Conservation (phyloP, 1,140 invertebrate genomes). For the Odontomachus brunneus region DNA sequence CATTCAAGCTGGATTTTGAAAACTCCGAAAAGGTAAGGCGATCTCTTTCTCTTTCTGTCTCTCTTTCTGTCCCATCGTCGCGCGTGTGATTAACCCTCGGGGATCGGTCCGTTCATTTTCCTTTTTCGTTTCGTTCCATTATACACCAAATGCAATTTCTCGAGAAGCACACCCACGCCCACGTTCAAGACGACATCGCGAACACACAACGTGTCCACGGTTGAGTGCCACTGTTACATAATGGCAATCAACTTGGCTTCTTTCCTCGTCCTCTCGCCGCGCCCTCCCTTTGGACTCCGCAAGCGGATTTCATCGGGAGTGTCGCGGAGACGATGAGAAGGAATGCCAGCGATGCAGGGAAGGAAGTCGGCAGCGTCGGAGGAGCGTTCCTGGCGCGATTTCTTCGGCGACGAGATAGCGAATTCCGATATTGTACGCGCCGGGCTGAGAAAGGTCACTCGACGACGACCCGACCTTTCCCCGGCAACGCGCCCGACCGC, state of each 20-base stretch:
- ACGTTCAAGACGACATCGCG: no score
- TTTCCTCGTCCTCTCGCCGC: slow-evolving; percentile 50
- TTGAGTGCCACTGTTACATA: slow-evolving; percentile 24
- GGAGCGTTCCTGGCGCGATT: slow-evolving; percentile 66
- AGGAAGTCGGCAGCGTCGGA: slow-evolving; percentile 55
- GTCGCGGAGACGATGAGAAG: slow-evolving; percentile 55
- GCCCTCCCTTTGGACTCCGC: slow-evolving; percentile 54
- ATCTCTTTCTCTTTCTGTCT: no score
- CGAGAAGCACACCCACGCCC: no score
- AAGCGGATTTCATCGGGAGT: slow-evolving; percentile 54
- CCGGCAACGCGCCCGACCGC: slow-evolving; percentile 8
- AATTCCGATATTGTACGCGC: slow-evolving; percentile 69
- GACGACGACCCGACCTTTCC: slow-evolving; percentile 43
- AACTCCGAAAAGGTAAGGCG: slow-evolving; percentile 93
- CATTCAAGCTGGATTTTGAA: slow-evolving; percentile 99
- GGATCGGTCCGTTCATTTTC: no score
- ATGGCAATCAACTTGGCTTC: slow-evolving; percentile 60
- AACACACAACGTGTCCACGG: not conserved
- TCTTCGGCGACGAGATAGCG: slow-evolving; percentile 65
- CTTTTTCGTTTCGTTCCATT: no score
- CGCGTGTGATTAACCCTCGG: no score
- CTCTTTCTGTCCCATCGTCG: no score
- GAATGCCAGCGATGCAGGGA: slow-evolving; percentile 65
- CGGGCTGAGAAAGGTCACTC: slow-evolving; percentile 46
- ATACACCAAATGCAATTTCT: no score